These are phyloP conservation scores for Galaxias olidus DNA, from an alignment of 2,797 vertebrate genomes.

Conservation along the genomic window DNA sequence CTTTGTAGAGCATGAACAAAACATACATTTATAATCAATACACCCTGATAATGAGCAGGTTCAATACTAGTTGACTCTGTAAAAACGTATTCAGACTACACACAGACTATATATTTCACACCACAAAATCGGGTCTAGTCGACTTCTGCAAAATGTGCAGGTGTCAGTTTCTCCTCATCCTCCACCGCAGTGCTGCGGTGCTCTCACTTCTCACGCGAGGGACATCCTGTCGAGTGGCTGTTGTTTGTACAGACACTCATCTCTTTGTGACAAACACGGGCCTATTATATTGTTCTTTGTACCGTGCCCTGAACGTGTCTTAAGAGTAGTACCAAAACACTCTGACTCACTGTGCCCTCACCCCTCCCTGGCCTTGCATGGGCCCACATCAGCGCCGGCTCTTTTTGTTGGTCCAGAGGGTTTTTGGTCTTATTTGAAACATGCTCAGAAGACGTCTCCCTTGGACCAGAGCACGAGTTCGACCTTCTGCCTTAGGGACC, in stretches of 20 bases:
- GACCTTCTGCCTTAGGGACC: constrained; percentile 22
- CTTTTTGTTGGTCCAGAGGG: constrained; percentile 16
- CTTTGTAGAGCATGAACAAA: too few relatives aligned
- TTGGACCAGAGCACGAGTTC: constrained; percentile 25
- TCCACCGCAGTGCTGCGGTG: constrained; percentile 31
- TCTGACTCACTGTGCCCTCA: neutral
- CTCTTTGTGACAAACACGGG: neutral
- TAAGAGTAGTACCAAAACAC: neutral
- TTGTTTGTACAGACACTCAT: constrained; percentile 12
- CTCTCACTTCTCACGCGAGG: constrained; percentile 59
- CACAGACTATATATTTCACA: too few relatives aligned
- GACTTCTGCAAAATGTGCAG: constrained; percentile 15
- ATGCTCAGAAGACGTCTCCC: constrained; percentile 16
- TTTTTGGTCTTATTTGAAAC: neutral
- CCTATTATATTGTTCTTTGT: neutral
- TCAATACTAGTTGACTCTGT: too few relatives aligned
- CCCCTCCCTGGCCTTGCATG: neutral
- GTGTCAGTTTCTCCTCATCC: constrained; percentile 37
- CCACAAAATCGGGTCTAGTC: neutral
- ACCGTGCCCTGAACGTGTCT: neutral
- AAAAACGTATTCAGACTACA: constrained; percentile 1
- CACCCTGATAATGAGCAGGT: too few relatives aligned
- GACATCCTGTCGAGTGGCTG: constrained; percentile 53
- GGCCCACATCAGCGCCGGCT: neutral
- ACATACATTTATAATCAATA: too few relatives aligned